Conservation (phyloP, 2,797 vertebrate species). For the Channallabes apus region DNA sequence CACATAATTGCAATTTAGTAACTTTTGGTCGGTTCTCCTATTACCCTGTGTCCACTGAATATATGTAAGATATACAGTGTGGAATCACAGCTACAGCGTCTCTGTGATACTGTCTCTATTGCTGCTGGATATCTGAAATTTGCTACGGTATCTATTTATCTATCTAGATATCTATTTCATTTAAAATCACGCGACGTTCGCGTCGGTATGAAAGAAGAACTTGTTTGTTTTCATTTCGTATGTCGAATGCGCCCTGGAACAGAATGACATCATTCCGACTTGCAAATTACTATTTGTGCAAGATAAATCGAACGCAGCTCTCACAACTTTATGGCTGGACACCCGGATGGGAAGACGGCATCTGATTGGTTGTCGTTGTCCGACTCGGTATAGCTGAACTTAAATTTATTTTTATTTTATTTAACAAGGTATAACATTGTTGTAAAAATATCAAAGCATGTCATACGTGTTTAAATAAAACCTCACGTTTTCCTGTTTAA, state of each 20-base stretch:
- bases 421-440: not conserved
- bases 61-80: no score
- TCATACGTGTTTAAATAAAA: not conserved
- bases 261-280: not conserved
- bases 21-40: no score
- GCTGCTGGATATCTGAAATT: no score
- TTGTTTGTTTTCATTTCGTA: not conserved
- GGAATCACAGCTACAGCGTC: no score
- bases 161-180: no score
- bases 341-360: slow-evolving; percentile 1
- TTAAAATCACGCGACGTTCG: not conserved
- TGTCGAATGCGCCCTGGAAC: not conserved
- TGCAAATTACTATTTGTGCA: not conserved
- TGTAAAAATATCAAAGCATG: not conserved
- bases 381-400: not conserved
- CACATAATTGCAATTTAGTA: no score
- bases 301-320: not conserved
- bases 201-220: not conserved
- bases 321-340: not conserved
- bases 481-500: not conserved
- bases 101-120: no score
- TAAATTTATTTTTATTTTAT: not conserved
- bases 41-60: no score
- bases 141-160: no score
- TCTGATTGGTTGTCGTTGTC: slow-evolving; percentile 2